A percentile compares a stretch with the other conserved stretches of the same genome.
Evolutionary conservation across 1,140 invertebrate genomes (phyloP).

Genomic region (Sinonovacula constricta): DNA sequence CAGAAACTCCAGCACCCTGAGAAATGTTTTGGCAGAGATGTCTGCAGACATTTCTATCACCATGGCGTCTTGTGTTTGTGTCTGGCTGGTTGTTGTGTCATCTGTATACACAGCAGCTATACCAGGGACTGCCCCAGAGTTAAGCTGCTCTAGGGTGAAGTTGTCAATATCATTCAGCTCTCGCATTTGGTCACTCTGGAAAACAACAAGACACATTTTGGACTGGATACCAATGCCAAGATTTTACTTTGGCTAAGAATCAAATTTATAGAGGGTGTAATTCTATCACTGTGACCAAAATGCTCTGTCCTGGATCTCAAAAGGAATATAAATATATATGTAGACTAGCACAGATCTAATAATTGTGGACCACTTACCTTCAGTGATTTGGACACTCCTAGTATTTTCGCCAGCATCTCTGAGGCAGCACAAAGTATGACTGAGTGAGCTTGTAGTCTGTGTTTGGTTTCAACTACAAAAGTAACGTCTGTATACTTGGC

Average conservation of each 20-base stretch:
- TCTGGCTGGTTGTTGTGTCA: neutral
- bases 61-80: slow-evolving; percentile 7
- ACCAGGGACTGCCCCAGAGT: slow-evolving; percentile 63
- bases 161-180: slow-evolving; percentile 61
- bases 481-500: slow-evolving; percentile 68
- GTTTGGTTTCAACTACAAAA: slow-evolving; percentile 62
- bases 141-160: slow-evolving; percentile 61
- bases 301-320: too few relatives aligned
- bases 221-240: too few relatives aligned
- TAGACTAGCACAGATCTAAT: too few relatives aligned
- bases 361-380: slow-evolving; percentile 54
- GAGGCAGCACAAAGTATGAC: slow-evolving; percentile 70
- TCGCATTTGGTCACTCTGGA: slow-evolving; percentile 64
- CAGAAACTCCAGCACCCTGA: slow-evolving; percentile 71
- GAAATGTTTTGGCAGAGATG: slow-evolving; percentile 66
- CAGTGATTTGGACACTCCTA: slow-evolving; percentile 51
- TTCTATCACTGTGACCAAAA: too few relatives aligned
- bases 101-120: slow-evolving; percentile 60
- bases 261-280: too few relatives aligned
- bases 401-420: slow-evolving; percentile 63
- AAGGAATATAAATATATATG: too few relatives aligned
- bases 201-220: slow-evolving; percentile 15
- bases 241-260: too few relatives aligned
- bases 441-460: slow-evolving; percentile 66
- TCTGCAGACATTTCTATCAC: slow-evolving; percentile 66